These are phyloP conservation scores for Triplophysa dalaica DNA, from an alignment of 2,113 vertebrate genomes.

Conservation along the genomic window DNA sequence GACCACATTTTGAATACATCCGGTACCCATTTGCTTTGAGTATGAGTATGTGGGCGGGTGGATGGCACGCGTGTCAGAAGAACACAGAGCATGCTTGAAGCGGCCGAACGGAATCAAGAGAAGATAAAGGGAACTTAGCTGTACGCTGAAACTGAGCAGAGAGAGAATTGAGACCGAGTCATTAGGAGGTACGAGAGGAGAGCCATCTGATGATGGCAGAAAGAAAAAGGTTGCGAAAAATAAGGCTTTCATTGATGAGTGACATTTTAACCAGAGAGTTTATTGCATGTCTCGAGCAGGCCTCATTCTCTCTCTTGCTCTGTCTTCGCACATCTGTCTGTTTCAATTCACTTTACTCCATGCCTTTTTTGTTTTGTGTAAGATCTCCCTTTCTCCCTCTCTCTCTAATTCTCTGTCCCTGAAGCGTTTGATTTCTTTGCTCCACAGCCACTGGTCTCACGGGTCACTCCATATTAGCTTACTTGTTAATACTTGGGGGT, in stretches of 20 bases:
- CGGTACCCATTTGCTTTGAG: not conserved
- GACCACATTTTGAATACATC: constrained; percentile 5
- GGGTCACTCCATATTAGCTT: constrained; percentile 99
- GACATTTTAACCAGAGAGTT: constrained; percentile 94
- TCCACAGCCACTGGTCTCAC: constrained; percentile 89
- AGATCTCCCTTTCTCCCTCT: constrained; percentile 38
- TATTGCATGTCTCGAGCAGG: constrained; percentile 48
- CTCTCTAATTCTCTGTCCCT: constrained; percentile 74
- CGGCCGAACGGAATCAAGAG: not conserved
- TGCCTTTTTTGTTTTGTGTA: constrained; percentile 54
- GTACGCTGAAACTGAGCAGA: constrained; percentile 9
- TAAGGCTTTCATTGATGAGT: constrained; percentile 92
- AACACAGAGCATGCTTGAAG: constrained; percentile 16
- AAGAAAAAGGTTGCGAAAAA: constrained; percentile 85
- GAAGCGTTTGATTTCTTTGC: constrained; percentile 65
- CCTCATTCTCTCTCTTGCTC: constrained; percentile 69
- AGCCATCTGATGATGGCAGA: constrained; percentile 87
- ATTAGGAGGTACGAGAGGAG: constrained; percentile 89
- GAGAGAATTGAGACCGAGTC: constrained; percentile 63
- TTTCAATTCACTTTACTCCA: constrained; percentile 69
- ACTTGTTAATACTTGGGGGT: constrained; percentile 96
- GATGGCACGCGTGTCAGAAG: constrained; percentile 14
- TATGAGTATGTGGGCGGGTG: constrained; percentile 15
- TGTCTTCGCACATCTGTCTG: constrained; percentile 85
- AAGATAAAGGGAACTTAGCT: constrained; percentile 16